Percentiles rank a stretch among this genome's conserved stretches.
Conservation (phyloP, 92 coral and sea anemone species). For the Umimayanthus kanabou region DNA sequence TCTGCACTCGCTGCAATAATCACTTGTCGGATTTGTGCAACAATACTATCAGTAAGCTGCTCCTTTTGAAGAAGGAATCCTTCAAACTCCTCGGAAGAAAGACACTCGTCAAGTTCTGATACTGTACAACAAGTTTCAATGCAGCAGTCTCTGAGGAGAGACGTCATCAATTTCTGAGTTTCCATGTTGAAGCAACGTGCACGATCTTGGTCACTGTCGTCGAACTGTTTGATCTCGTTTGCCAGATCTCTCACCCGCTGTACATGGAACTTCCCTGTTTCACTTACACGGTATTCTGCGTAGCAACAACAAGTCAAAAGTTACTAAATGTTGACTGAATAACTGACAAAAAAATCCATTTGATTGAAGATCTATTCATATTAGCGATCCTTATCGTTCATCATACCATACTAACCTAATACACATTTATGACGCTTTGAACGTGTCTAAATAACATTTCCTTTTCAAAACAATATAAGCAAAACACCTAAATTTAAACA, state of each 20-base stretch:
- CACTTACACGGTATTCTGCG: background rate
- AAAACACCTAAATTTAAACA: too few species aligned
- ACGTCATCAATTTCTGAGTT: background rate
- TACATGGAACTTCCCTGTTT: background rate
- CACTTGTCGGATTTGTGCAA: background rate
- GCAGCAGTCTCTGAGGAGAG: slow-evolving; percentile 10
- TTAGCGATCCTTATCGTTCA: too few species aligned
- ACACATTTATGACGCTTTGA: too few species aligned
- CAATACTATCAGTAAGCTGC: background rate
- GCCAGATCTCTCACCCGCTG: slow-evolving; percentile 2
- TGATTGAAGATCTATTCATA: too few species aligned
- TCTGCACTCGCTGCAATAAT: slow-evolving; percentile 6
- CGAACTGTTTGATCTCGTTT: background rate
- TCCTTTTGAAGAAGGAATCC: background rate
- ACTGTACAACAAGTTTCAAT: background rate
- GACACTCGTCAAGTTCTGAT: background rate
- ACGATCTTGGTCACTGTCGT: background rate
- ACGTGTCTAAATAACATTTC: too few species aligned
- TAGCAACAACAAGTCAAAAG: background rate
- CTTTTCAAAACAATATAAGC: too few species aligned
- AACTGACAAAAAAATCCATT: too few species aligned
- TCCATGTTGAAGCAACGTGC: slow-evolving; percentile 4
- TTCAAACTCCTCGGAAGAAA: slow-evolving; percentile 2
- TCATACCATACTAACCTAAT: too few species aligned
- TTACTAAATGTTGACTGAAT: too few species aligned